Evolutionary conservation across 2,797 vertebrate species (phyloP).

Genomic region (Urophycis tenuis): DNA sequence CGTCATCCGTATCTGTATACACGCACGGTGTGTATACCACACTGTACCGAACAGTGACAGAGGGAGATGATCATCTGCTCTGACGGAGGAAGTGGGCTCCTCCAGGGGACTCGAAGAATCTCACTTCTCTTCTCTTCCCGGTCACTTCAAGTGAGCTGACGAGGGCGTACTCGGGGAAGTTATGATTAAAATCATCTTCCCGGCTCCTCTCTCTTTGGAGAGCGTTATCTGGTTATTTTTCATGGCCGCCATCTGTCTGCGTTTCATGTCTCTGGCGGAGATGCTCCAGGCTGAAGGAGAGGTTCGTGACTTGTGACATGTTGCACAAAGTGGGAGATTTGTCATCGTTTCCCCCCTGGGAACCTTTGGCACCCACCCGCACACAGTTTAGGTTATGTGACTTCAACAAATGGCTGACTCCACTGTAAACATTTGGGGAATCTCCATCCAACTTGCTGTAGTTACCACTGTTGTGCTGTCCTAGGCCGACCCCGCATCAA

Average conservation of each 20-base stretch:
- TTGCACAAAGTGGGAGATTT: neutral
- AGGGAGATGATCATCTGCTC: constrained; percentile 29
- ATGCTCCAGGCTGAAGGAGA: neutral
- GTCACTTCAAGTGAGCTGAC: neutral
- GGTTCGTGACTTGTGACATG: neutral
- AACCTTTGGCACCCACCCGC: neutral
- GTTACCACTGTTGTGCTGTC: neutral
- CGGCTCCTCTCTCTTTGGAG: neutral
- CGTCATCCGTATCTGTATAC: neutral
- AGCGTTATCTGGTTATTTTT: constrained; percentile 15
- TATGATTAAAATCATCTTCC: neutral
- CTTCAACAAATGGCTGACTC: neutral
- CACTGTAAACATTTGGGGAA: neutral
- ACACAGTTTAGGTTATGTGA: neutral
- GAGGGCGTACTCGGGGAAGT: neutral
- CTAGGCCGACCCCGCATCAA: neutral
- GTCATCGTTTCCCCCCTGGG: neutral
- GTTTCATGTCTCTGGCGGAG: neutral
- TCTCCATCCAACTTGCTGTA: neutral
- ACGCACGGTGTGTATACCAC: no score
- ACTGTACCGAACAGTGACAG: no score
- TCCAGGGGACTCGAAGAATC: neutral
- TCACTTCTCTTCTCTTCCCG: neutral
- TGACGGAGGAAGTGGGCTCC: neutral
- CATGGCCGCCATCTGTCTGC: constrained; percentile 1